Evolutionary conservation across 2,888 invertebrate species (phyloP), one percentile per base, ranked within the genome.

Genomic region (Nebria brevicollis): DNA sequence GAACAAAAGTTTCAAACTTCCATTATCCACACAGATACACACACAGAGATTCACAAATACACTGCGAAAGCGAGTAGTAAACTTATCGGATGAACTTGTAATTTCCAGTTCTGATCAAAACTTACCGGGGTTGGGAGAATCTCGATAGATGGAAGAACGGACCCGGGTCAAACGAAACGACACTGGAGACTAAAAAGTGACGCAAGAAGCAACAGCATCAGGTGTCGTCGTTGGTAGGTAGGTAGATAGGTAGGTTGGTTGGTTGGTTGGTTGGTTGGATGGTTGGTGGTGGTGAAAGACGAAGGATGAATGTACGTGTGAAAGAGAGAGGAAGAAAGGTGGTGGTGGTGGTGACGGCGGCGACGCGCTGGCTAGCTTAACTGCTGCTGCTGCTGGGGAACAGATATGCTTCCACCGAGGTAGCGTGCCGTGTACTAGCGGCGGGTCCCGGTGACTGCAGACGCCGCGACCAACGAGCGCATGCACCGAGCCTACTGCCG

Each of bases 391-490:
- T 73, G 34, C 15, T 15, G 34, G 34, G 42, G 26, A 41, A 41
- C 73, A 41, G 73, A 73, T 73, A 73, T 81, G 81, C 75, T 76
- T 72, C 43, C 81, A 42, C 42, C 70, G 77, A 68, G 81, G 77
- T 81, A 66, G 81, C 81, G 81, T 72, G 77, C 77, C 81, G 81
- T 70, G 81, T 75, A 81, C 81, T 81, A 77, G 77, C 72, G 26
- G 75, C 77, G 83, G 82, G 83, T 73, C 83, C 81, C 65, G 82
- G 83, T 82, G 83, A 74, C 79, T 43, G 75, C 75, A 41, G 54
- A 81, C 79, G 77, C 77, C 78, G 81, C 72, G 76, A 82, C 83
- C 84, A 66, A 77, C 41, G 72, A 65, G 72, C 81, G 81, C 81
- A 76, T 75, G 76, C 76, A 81, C 81, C 42, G 70, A 70, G 70